phyloP scores from a whole-genome alignment of 1,140 invertebrate species.

The Temnothorax longispinosus region DNA sequence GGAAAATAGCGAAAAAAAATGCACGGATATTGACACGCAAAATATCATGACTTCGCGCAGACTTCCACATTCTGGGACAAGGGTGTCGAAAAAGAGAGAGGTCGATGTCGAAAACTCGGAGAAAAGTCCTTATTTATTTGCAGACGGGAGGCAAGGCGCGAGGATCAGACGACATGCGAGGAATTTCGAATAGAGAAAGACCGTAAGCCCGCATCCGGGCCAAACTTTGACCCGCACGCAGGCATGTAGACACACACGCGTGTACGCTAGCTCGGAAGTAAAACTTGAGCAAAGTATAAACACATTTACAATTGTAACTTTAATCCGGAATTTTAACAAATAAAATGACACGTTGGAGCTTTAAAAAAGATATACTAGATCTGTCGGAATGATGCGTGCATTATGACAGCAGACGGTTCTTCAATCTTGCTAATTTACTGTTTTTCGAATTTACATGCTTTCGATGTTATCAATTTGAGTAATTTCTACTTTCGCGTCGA shows the following conservation, averaged over 20 bases:
- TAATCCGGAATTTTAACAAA: neutral
- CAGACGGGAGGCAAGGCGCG: constrained; percentile 49
- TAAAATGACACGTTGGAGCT: neutral
- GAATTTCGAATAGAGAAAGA: constrained; percentile 69
- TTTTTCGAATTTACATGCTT: neutral
- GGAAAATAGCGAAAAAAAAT: neutral
- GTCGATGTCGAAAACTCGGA: constrained; percentile 17
- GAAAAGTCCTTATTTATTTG: constrained; percentile 76
- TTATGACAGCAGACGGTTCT: neutral
- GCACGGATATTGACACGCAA: neutral
- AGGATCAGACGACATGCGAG: constrained; percentile 56
- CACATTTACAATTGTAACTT: neutral
- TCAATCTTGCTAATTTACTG: neutral
- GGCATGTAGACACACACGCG: constrained; percentile 40
- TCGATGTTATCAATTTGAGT: constrained; percentile 3
- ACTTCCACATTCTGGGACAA: neutral
- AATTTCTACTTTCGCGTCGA: neutral
- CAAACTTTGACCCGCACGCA: constrained; percentile 34
- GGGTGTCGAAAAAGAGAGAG: neutral
- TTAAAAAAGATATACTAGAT: neutral
- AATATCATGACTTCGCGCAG: neutral
- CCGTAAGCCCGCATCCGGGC: constrained; percentile 29
- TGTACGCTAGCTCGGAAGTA: neutral
- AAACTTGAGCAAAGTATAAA: neutral
- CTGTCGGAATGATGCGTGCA: neutral